These are phyloP conservation scores for Entomobrya multifasciata DNA, from an alignment of 2,888 invertebrate genomes.

Conservation along the genomic window DNA sequence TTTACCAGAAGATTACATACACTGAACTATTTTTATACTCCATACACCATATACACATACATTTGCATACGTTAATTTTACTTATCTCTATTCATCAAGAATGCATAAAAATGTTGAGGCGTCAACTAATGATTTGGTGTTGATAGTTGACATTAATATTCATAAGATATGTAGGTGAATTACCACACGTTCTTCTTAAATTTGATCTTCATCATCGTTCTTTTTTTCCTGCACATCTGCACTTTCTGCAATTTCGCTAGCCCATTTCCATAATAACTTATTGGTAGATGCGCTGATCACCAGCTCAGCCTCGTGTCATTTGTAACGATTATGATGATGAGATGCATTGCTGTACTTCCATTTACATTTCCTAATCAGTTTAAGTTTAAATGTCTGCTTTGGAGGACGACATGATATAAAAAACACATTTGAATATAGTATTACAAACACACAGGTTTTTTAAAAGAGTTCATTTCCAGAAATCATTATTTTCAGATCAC, in stretches of 20 bases:
- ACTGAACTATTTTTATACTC: too few relatives aligned
- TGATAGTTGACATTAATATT: slow-evolving; percentile 25
- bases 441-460: neutral
- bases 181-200: neutral
- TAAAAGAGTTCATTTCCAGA: slow-evolving; percentile 32
- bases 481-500: slow-evolving; percentile 14
- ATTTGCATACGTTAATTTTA: too few relatives aligned
- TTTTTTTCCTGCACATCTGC: slow-evolving; percentile 2
- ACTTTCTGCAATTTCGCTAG: neutral
- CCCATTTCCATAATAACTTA: slow-evolving; percentile 35
- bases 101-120: slow-evolving; percentile 53
- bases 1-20: too few relatives aligned
- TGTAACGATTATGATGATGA: slow-evolving; percentile 45
- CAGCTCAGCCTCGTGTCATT: slow-evolving; percentile 39
- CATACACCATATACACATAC: too few relatives aligned
- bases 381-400: slow-evolving; percentile 14
- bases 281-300: neutral
- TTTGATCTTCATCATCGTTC: slow-evolving; percentile 9
- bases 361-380: slow-evolving; percentile 31
- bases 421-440: neutral
- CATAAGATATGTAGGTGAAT: neutral
- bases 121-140: slow-evolving; percentile 54
- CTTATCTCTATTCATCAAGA: neutral
- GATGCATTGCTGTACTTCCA: slow-evolving; percentile 41
- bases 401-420: slow-evolving; percentile 15